These are phyloP conservation scores for Xenopus borealis DNA, from an alignment of 2,113 vertebrate genomes.

Conservation along the genomic window DNA sequence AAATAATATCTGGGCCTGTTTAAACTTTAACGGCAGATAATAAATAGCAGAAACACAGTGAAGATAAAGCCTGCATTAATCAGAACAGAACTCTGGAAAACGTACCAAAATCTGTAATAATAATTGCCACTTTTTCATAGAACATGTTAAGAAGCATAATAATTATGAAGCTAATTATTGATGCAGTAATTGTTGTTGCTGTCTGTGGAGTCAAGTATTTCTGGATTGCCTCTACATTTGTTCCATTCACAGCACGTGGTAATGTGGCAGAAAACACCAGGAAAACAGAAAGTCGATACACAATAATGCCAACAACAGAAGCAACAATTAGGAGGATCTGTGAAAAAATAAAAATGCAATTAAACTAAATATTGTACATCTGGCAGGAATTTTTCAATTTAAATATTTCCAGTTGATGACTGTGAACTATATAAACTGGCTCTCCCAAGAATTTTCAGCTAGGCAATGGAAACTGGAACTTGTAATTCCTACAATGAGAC, in stretches of 20 bases:
- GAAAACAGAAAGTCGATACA: constrained; percentile 88
- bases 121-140: constrained; percentile 89
- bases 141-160: constrained; percentile 88
- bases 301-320: constrained; percentile 86
- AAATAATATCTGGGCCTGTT: too few species aligned
- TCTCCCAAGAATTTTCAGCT: too few species aligned
- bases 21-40: too few species aligned
- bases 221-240: constrained; percentile 68
- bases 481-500: too few species aligned
- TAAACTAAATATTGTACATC: background rate
- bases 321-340: constrained; percentile 87
- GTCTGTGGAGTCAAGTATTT: constrained; percentile 90
- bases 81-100: background rate
- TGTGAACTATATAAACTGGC: too few species aligned
- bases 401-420: too few species aligned
- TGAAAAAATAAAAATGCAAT: constrained; percentile 40
- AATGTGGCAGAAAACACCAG: constrained; percentile 75
- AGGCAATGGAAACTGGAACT: too few species aligned
- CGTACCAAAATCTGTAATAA: constrained; percentile 90
- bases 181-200: constrained; percentile 86
- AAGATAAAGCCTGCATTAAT: too few species aligned
- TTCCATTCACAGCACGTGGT: constrained; percentile 61
- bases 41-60: too few species aligned
- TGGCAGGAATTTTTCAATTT: too few species aligned
- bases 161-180: constrained; percentile 84